A percentile compares a stretch with the other conserved stretches of the same genome.
These are phyloP conservation scores for Sebastes vulpes DNA, from an alignment of 2,797 vertebrate species.

Conservation along the genomic window DNA sequence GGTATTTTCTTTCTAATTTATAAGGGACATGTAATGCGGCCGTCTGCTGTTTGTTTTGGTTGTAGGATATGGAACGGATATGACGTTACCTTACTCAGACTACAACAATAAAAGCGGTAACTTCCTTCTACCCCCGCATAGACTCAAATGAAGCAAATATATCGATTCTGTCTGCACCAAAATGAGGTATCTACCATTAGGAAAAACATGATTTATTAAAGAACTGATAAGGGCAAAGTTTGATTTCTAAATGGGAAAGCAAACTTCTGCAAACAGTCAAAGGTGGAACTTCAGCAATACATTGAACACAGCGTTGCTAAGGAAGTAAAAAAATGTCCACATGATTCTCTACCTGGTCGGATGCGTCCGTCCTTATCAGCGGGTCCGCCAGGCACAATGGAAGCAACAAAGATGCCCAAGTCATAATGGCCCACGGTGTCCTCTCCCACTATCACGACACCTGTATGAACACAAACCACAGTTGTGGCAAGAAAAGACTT, in stretches of 20 bases:
- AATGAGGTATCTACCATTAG: not conserved
- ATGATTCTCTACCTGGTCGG: conserved; percentile 84
- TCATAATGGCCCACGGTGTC: conserved; percentile 87
- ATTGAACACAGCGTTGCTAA: not conserved
- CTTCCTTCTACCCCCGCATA: too few relatives aligned
- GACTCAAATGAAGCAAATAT: too few relatives aligned
- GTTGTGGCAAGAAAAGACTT: not conserved
- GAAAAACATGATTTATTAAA: not conserved
- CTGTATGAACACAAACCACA: conserved; percentile 69
- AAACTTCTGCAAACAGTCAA: not conserved
- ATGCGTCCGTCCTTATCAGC: conserved; percentile 91
- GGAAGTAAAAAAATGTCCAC: not conserved
- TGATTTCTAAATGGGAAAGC: not conserved
- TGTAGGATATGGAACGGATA: too few relatives aligned
- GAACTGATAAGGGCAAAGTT: not conserved
- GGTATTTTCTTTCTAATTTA: too few relatives aligned
- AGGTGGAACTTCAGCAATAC: not conserved
- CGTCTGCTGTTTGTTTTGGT: too few relatives aligned
- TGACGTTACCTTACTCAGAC: too few relatives aligned
- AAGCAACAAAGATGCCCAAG: conserved; percentile 91
- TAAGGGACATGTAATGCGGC: too few relatives aligned
- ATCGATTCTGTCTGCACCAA: not conserved
- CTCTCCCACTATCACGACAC: conserved; percentile 92
- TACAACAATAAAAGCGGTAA: too few relatives aligned
- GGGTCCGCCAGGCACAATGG: conserved; percentile 91